Percentiles rank a stretch among this genome's conserved stretches.
phyloP scores from a whole-genome alignment of 2,888 invertebrate genomes.

The Pharmacophagus antenor region DNA sequence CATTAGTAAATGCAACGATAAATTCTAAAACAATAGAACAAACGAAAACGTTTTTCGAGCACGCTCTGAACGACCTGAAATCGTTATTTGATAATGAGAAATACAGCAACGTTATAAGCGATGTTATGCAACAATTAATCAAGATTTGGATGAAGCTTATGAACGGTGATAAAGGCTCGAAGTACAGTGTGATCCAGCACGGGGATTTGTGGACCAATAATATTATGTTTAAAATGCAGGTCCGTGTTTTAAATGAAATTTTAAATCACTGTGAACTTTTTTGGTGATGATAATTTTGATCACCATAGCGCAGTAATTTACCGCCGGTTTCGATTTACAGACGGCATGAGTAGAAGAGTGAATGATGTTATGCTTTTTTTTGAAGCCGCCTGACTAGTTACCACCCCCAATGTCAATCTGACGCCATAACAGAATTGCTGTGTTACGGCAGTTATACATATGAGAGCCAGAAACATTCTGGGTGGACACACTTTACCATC shows the following conservation, averaged over 20 bases:
- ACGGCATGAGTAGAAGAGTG: no score
- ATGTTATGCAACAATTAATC: slow-evolving; percentile 24
- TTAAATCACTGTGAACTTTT: not conserved
- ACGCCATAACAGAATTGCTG: no score
- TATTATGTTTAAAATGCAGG: slow-evolving; percentile 48
- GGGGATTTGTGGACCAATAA: slow-evolving; percentile 58
- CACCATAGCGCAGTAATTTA: no score
- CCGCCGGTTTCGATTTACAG: no score
- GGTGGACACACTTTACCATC: no score
- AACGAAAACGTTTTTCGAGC: slow-evolving; percentile 13
- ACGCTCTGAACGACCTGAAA: slow-evolving; percentile 14
- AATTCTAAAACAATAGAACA: slow-evolving; percentile 11
- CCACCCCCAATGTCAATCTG: no score
- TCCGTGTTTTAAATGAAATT: slow-evolving; percentile 31
- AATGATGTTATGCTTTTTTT: no score
- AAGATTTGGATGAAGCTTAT: slow-evolving; percentile 29
- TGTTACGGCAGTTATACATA: no score
- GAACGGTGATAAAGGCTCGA: slow-evolving; percentile 36
- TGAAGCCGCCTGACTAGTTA: no score
- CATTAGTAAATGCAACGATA: slow-evolving; percentile 12
- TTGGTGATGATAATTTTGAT: no score
- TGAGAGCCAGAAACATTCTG: no score
- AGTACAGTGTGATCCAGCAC: slow-evolving; percentile 46
- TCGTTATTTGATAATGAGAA: slow-evolving; percentile 38
- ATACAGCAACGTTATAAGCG: slow-evolving; percentile 37